Base-by-base conservation (phyloP, 2,113 vertebrate species). In the Microtus pennsylvanicus region DNA sequence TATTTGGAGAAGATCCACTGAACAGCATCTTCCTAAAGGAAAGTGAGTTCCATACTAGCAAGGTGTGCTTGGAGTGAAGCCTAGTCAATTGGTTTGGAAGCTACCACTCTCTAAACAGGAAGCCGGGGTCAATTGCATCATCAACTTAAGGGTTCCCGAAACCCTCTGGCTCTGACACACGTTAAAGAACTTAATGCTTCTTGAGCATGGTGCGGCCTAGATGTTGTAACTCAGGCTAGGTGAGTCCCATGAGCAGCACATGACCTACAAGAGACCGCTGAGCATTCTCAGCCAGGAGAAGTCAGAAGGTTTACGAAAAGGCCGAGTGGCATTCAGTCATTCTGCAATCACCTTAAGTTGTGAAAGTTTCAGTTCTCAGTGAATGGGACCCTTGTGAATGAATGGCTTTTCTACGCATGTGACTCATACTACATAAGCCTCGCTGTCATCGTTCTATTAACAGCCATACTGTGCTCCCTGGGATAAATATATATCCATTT, bases 401-500 rank as follows among this genome's bases (percentile, higher is more conserved):
- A 55, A 45, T 85, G 58, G 21, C 58, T 55, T 86, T 89, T 61
- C 55, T 78, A 74, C 80, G 74, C 94, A 58, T 77, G 55, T 97
- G 92, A 98, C 87, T 97, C 97, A 97, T 85, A 88, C 45, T 74
- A 74, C 50, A 67, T 26, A 86, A 75, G 47, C 95, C 58, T 85
- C 19, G 89, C 93, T 90, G 82, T 89, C 91, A 78, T 81, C 83
- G 61, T 96, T 95, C 83, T 94, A 90, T 93, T 75, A 95, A 94
- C 12, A 96, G 80, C 95, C 95, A 87, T 77, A 52, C 42, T 90
- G 50, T 90, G 97, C 94, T 93, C 86, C 50, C n/a, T 76, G 33
- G 93, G 93, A 96, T 89, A 93, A 94, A 97, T 96, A 87, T 77
- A 93, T 82, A 95, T 72, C 85, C 81, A 45, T 86, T 97, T 87